phyloP scores from a whole-genome alignment of 2,113 vertebrate species.

The Plecotus auritus region DNA sequence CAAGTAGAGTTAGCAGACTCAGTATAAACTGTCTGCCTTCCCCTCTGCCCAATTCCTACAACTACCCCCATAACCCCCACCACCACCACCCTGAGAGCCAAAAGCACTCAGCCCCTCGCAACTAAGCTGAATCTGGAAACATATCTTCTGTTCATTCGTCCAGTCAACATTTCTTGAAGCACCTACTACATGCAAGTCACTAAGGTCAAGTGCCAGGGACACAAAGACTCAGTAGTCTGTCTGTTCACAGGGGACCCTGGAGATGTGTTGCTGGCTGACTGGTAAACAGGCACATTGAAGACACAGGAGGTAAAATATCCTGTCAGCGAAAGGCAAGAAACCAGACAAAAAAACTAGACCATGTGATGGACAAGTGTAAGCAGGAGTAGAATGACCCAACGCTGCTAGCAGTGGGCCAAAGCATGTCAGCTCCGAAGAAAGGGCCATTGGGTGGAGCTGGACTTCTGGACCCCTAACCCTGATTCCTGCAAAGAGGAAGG shows the following conservation, averaged over 20 bases:
- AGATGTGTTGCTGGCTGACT: neutral
- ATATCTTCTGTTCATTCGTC: neutral
- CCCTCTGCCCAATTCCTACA: neutral
- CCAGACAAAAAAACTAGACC: neutral
- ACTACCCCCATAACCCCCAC: neutral
- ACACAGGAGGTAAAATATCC: neutral
- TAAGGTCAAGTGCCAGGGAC: neutral
- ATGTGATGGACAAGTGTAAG: neutral
- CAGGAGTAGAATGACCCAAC: neutral
- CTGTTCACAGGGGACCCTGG: neutral
- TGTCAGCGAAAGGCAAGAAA: neutral
- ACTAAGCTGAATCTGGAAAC: neutral
- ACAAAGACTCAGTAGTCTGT: neutral
- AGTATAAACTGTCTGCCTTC: neutral
- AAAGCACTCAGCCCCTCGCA: neutral
- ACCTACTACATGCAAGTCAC: neutral
- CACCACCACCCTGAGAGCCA: neutral
- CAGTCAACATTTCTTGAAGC: neutral
- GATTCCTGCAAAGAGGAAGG: neutral
- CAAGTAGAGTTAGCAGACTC: neutral
- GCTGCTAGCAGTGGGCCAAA: neutral
- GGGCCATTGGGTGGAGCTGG: neutral
- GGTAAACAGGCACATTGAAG: neutral
- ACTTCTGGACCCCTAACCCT: neutral
- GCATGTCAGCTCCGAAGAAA: neutral